Evolutionary conservation across 2,113 vertebrate genomes (phyloP).

Genomic region (Protomyctophum bolini): DNA sequence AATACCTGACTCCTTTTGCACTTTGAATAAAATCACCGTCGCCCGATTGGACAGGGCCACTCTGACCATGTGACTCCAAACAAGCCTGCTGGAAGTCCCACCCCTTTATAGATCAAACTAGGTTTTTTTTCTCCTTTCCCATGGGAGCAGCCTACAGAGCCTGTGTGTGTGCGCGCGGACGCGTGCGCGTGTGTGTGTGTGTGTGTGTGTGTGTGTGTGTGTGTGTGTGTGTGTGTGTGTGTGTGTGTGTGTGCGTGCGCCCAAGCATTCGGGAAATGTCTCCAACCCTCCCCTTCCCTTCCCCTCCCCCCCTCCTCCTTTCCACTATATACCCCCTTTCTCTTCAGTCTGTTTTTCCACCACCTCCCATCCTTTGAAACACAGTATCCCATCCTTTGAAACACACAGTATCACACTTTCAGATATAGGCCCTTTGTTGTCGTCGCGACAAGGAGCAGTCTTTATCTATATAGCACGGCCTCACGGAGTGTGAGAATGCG

Average conservation of each 20-base stretch:
- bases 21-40: constrained; percentile 79
- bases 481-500: constrained; percentile 66
- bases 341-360: constrained; percentile 49
- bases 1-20: constrained; percentile 72
- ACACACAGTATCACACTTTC: constrained; percentile 74
- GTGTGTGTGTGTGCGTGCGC: neutral
- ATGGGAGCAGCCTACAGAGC: constrained; percentile 77
- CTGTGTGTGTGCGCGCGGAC: constrained; percentile 18
- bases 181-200: constrained; percentile 33
- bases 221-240: constrained; percentile 11
- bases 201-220: constrained; percentile 43
- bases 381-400: constrained; percentile 75
- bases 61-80: constrained; percentile 72
- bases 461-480: constrained; percentile 57
- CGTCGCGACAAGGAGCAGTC: constrained; percentile 67
- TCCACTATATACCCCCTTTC: constrained; percentile 58
- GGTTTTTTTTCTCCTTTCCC: constrained; percentile 77
- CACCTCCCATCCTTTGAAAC: constrained; percentile 72
- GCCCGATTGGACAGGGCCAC: constrained; percentile 69
- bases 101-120: constrained; percentile 67
- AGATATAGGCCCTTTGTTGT: constrained; percentile 76
- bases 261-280: constrained; percentile 39
- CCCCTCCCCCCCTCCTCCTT: constrained; percentile 50
- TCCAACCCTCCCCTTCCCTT: constrained; percentile 30
- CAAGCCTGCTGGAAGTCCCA: constrained; percentile 50